phyloP scores from a whole-genome alignment of 2,888 invertebrate species.

The Dryobotodes eremita region DNA sequence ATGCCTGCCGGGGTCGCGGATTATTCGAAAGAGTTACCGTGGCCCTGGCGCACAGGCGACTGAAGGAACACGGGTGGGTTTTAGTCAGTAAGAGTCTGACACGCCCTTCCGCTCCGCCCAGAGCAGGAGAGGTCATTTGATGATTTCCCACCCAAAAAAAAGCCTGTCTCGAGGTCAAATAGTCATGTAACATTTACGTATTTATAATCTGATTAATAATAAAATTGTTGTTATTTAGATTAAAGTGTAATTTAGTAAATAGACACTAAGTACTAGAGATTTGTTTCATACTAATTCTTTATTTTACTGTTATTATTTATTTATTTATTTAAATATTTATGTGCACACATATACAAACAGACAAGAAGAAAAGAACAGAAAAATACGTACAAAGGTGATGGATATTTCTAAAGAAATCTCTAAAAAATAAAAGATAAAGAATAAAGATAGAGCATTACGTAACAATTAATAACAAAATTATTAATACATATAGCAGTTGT shows the following conservation, averaged over 20 bases:
- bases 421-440: too few relatives aligned
- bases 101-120: too few relatives aligned
- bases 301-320: background rate
- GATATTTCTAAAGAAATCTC: background rate
- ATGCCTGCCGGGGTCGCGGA: too few relatives aligned
- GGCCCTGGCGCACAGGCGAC: too few relatives aligned
- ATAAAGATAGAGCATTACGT: background rate
- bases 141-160: too few relatives aligned
- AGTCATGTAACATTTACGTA: background rate
- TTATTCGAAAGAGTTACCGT: too few relatives aligned
- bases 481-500: background rate
- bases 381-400: background rate
- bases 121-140: too few relatives aligned
- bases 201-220: constrained; percentile 7
- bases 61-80: too few relatives aligned
- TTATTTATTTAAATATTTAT: background rate
- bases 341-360: background rate
- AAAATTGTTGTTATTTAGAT: constrained; percentile 18
- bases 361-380: background rate
- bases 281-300: background rate
- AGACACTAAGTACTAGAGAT: background rate
- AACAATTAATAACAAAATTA: background rate
- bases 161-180: constrained; percentile 47
- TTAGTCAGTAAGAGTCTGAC: too few relatives aligned
- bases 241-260: constrained; percentile 11